Base-by-base conservation (phyloP, 1,140 invertebrate species). In the Hermetia illucens region DNA sequence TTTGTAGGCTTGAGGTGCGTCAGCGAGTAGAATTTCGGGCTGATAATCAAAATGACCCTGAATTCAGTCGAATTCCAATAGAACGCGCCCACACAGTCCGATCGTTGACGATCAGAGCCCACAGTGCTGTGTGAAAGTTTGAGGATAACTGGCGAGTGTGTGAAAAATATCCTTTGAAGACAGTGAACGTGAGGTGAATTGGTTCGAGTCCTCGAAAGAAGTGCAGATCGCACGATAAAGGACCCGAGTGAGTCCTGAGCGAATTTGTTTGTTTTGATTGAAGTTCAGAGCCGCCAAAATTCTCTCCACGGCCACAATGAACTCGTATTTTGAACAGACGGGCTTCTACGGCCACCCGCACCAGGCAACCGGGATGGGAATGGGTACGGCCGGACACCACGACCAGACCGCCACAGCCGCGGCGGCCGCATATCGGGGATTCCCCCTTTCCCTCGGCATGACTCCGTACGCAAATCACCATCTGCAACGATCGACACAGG, bases 311-410 rank as follows among this genome's bases (percentile, higher is more conserved):
- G 40, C 38, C 62, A 73, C 66, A 68, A 92, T 91, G 88, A 91
- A 91, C 77, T 89, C 86, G 55, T 92, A 91, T 65, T 93, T 91
- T 63, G 87, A 91, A 66, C 87, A 90, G 69, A 79, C 80, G 63
- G 85, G 86, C 62, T 91, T 91, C 71, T 91, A 91, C 67, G 85
- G 85, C 41, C 75, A 81, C 49, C 86, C 87, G 63, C 81, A 83
- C 49, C 82, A 85, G 56, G 69, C 75, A 43, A 67, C 71, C 33
- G 62, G 66, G 37, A 61, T 61, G 58, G 34, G 53, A 19, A 63
- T 66, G 46, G 70, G 72, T 30, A 70, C 75, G 13, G 75, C 75
- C 25, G 71, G 75, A 6, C 75, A 75, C 45, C 79, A 82, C 50
- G 66, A 77, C 62, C 69, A 75, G 46, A 47, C 64, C 37, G 68